phyloP scores from a whole-genome alignment of 1,140 invertebrate genomes.

The Euwallacea fornicatus region DNA sequence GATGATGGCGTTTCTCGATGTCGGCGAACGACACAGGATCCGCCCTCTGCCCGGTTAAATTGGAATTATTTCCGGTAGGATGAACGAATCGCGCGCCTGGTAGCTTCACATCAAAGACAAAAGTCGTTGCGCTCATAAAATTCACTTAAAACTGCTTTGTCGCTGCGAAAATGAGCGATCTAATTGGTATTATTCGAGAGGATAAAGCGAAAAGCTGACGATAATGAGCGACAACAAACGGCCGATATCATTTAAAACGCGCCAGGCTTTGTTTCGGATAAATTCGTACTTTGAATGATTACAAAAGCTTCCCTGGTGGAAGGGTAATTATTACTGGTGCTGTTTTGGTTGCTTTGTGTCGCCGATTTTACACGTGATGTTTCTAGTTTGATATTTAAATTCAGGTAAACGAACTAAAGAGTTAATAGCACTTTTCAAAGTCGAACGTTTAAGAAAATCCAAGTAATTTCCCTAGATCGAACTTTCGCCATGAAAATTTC shows the following conservation, averaged over 20 bases:
- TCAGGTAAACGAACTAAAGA: too few relatives aligned
- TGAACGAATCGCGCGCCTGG: constrained; percentile 32
- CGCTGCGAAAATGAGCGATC: constrained; percentile 18
- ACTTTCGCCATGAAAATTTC: too few relatives aligned
- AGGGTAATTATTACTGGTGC: too few relatives aligned
- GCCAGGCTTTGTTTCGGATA: too few relatives aligned
- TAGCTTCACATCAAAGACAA: constrained; percentile 38
- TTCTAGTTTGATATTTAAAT: too few relatives aligned
- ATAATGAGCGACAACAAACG: constrained; percentile 26
- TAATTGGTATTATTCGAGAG: constrained; percentile 37
- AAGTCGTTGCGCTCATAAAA: constrained; percentile 32
- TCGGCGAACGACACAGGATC: not conserved
- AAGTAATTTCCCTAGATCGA: too few relatives aligned
- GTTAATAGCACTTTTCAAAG: too few relatives aligned
- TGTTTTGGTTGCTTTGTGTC: too few relatives aligned
- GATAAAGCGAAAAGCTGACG: constrained; percentile 32
- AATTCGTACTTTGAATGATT: too few relatives aligned
- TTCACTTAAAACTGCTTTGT: constrained; percentile 31
- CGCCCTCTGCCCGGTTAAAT: constrained; percentile 20
- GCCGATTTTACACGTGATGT: too few relatives aligned
- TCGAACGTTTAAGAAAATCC: too few relatives aligned
- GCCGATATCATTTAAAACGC: constrained; percentile 19
- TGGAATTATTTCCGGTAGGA: constrained; percentile 35
- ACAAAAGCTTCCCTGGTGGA: too few relatives aligned
- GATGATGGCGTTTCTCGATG: constrained; percentile 17